A percentile compares a stretch with the other conserved stretches of the same genome.
Evolutionary conservation across 2,113 vertebrate genomes (phyloP).

Genomic region (Tiliqua scincoides): DNA sequence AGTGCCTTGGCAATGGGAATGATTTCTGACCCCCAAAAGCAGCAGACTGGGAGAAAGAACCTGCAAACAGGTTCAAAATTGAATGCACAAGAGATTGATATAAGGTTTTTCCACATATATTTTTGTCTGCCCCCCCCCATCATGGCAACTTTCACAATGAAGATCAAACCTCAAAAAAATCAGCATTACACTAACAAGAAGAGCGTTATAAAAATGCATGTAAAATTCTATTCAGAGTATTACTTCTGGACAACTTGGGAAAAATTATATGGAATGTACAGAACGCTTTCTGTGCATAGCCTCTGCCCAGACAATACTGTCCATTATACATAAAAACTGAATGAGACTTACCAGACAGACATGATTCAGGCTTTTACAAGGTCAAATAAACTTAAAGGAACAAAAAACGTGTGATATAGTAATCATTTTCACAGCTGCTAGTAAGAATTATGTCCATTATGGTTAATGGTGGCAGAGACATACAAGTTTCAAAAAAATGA

Average conservation of each 20-base stretch:
- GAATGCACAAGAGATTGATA: no score
- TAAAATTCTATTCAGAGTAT: slow-evolving; percentile 10
- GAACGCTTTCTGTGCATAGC: not conserved
- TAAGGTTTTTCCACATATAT: no score
- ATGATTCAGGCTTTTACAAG: not conserved
- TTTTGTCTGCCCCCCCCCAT: no score
- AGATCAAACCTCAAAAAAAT: not conserved
- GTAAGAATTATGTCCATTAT: not conserved
- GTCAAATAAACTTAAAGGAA: not conserved
- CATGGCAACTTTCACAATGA: not conserved
- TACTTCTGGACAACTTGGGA: not conserved
- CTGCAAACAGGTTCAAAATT: no score
- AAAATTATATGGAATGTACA: not conserved
- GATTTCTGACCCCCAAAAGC: no score
- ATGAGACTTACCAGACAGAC: not conserved
- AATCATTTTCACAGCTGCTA: not conserved
- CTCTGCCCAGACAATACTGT: not conserved
- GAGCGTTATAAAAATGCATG: accelerated
- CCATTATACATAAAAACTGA: slow-evolving; percentile 3
- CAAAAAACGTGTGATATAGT: not conserved
- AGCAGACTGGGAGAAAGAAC: no score
- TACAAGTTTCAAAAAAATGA: not conserved
- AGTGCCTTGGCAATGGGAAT: no score
- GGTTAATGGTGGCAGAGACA: not conserved
- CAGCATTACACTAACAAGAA: not conserved